Evolutionary conservation across 1,140 invertebrate genomes (phyloP), one percentile per base, ranked within the genome.

Genomic region (Leptopilina clavipes): DNA sequence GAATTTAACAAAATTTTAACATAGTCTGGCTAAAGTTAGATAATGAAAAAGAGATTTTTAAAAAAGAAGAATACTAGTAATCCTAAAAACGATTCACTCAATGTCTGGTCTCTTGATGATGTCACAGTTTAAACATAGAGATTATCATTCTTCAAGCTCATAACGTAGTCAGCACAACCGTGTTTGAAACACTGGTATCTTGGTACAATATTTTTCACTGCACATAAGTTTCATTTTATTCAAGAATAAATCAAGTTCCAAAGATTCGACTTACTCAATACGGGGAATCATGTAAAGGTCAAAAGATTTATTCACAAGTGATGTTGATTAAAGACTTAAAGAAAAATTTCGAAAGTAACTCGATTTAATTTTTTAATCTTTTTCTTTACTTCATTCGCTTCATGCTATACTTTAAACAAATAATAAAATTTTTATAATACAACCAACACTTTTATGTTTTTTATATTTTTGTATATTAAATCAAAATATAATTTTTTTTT

Each of bases 91-190:
- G 7, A 25, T 25, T 65, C 19, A 71, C 48, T 75, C 11, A 5
- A 10, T 73, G 75, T 19, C 78, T 81, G 74, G 83, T 79, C 76
- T 81, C 79, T 70, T 78, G 84, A 78, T 86, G 85, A 86, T 86
- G 83, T 86, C 85, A 86, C 79, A 78, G 84, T 85, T 86, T 86
- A 86, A 85, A 86, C 85, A 86, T 86, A 86, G 85, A 82, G 80
- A 86, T 85, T 86, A 86, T 82, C 79, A 76, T 76, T 75, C 79
- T 70, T 72, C 77, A 79, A 56, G 72, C 70, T 45, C 73, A 12
- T 65, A 52, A 76, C 73, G 44, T 48, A 77, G 73, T 70, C 73
- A 31, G 72, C 45, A 45, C 72, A 76, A 45, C 43, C 70, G 70
- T 56, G 17, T 14, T 72, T 52, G 43, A 59, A 44, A 43, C 44